Evolutionary conservation across 92 coral and sea anemone species (phyloP).

Genomic region (Umimayanthus chanpuru): DNA sequence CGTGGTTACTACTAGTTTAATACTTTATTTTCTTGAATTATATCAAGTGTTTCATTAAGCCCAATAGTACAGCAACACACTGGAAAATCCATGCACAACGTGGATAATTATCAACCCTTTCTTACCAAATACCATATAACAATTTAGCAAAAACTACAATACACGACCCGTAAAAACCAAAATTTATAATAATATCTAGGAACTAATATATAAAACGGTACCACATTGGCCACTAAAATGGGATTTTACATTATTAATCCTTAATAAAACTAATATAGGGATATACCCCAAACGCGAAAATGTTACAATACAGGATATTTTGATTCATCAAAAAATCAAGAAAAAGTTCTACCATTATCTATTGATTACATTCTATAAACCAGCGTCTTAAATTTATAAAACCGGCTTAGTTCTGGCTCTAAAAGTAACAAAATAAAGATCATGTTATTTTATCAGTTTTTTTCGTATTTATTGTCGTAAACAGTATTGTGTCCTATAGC

Average conservation of each 20-base stretch:
- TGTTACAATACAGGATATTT: background rate
- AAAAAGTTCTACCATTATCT: background rate
- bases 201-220: constrained; percentile 9
- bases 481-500: background rate
- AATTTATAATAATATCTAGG: background rate
- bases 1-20: background rate
- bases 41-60: background rate
- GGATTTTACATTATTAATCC: background rate
- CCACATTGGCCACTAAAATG: background rate
- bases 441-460: background rate
- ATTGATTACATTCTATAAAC: background rate
- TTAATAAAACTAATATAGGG: background rate
- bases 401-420: constrained; percentile 3
- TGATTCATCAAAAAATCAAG: background rate
- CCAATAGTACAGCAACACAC: background rate
- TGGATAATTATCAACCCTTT: constrained; percentile 16
- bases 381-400: constrained; percentile 9
- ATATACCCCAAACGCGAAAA: background rate
- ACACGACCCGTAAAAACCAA: background rate
- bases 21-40: constrained; percentile 7
- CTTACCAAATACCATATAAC: background rate
- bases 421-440: background rate
- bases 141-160: constrained; percentile 24
- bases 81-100: constrained; percentile 18
- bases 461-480: background rate